Evolutionary conservation across 2,888 invertebrate species (phyloP), one percentile per base, ranked within the genome.

Genomic region (Globia sparganii): DNA sequence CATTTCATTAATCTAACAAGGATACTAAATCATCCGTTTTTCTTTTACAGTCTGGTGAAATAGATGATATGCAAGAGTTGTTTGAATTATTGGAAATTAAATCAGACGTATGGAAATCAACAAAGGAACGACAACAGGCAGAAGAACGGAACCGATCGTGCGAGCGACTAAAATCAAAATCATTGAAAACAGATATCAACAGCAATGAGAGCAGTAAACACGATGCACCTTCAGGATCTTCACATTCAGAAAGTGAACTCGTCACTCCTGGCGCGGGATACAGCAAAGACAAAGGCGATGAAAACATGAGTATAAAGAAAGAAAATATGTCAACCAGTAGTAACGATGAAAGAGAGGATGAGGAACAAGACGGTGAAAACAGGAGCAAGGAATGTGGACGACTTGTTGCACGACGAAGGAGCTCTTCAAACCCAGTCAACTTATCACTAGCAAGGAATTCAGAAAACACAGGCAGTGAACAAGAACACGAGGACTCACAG

Each of bases 11-110:
- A 72, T 70, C 53, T 69, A 73, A 70, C 65, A 73, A 64, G 62
- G 66, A 77, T 66, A 61, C 74, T 58, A 72, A 84, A 66, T 80
- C 15, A 70, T 34, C 37, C 72, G 37, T 74, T 78, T 87, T 83
- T 81, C 77, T 81, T 83, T 97, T 97, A 88, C 96, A 98, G 98
- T 98, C 98, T 87, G 97, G 97, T 89, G 98, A 98, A 96, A 97
- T 98, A 89, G 98, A 98, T 92, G 98, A 98, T 91, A 97, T 98
- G 96, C 98, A 98, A 95, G 98, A 98, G 94, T 95, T 98, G 75
- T 98, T 98, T 93, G 98, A 98, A 93, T 96, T 98, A 88, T 95
- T 98, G 90, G 98, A 98, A 97, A 98, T 98, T 87, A 98, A 98
- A 94, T 98, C 98, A 84, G 98, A 98, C 90, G 97, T 98, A 90